Base-by-base conservation (phyloP, 2,888 invertebrate species). In the Mythimna vitellina region DNA sequence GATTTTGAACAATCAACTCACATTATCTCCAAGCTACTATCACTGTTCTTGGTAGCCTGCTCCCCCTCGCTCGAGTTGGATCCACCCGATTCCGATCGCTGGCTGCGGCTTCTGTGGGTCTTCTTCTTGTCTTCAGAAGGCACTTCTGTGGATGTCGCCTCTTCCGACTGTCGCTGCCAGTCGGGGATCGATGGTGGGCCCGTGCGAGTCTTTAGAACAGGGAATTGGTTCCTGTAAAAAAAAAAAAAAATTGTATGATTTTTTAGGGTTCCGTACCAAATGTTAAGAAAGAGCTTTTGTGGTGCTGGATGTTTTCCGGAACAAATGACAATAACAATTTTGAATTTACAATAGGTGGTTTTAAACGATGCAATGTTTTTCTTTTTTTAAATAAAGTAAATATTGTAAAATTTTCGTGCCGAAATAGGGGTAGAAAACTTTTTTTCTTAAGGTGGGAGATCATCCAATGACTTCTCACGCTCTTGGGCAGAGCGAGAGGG, bases 11-110 rank as follows among this genome's bases (percentile, higher is more conserved):
- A 53, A 10, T 53, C 4, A 22, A 53, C 53, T 97, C 93, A 97
- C 97, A 98, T 97, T 88, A 98, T 97, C 93, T 98, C 98, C 90
- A 98, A 92, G 89, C 97, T 97, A 93, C 97, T 97, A 90, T 98
- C 98, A 88, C 98, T 98, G 84, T 97, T 98, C 93, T 98, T 97
- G 54, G 97, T 97, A 29, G 97, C 97, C 83, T 97, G 97, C 86
- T 98, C 98, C 0, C 97, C 97, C 90, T 98, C 97, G 68, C 97
- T 97, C 51, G 97, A 97, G 84, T 97, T 97, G 20, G 97, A 97
- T 0, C 97, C 97, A 0, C 97, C 97, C 5, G 97, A 97, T 88
- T 97, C 97, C 0, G 96, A 96, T 54, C 97, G 96, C 76, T 97
- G 97, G 82, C 96, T 96, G 76, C 96, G 95, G 70, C 94, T 96